Evolutionary conservation across 2,113 vertebrate species (phyloP).

Genomic region (Pica pica): DNA sequence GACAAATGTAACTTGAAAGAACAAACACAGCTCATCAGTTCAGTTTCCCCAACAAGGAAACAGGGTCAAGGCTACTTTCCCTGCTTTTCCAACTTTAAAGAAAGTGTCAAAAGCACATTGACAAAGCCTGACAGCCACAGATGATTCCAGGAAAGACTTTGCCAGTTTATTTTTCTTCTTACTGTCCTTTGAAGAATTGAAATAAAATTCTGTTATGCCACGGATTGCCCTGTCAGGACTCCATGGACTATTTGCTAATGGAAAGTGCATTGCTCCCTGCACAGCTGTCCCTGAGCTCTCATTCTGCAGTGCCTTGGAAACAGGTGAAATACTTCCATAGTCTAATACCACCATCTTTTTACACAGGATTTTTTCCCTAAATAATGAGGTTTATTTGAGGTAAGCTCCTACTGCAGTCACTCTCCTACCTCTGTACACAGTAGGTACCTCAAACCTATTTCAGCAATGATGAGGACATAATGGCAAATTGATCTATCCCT

Average conservation of each 20-base stretch:
- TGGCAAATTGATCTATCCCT: not conserved
- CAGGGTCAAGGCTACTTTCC: slow-evolving; percentile 18
- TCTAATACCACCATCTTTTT: not conserved
- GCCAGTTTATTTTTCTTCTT: slow-evolving; percentile 17
- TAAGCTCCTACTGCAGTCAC: not conserved
- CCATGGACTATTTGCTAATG: slow-evolving; percentile 29
- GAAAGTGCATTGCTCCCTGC: not conserved
- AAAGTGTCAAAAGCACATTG: slow-evolving; percentile 47
- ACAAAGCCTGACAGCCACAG: slow-evolving; percentile 56
- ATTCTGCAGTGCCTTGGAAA: not conserved
- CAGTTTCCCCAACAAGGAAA: slow-evolving; percentile 27
- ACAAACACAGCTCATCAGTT: slow-evolving; percentile 35
- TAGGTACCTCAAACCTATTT: not conserved
- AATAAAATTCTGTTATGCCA: slow-evolving; percentile 57
- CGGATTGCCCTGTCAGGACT: not conserved
- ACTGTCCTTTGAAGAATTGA: slow-evolving; percentile 54
- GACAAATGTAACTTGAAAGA: slow-evolving; percentile 57
- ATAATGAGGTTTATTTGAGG: not conserved
- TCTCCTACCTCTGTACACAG: not conserved
- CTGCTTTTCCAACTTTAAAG: slow-evolving; percentile 23
- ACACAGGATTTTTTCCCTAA: not conserved
- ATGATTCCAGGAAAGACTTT: slow-evolving; percentile 45
- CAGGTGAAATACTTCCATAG: not conserved
- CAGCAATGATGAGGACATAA: not conserved
- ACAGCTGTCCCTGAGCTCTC: not conserved